Evolutionary conservation across 2,113 vertebrate species (phyloP).

Genomic region (Pogonocichla stellata): DNA sequence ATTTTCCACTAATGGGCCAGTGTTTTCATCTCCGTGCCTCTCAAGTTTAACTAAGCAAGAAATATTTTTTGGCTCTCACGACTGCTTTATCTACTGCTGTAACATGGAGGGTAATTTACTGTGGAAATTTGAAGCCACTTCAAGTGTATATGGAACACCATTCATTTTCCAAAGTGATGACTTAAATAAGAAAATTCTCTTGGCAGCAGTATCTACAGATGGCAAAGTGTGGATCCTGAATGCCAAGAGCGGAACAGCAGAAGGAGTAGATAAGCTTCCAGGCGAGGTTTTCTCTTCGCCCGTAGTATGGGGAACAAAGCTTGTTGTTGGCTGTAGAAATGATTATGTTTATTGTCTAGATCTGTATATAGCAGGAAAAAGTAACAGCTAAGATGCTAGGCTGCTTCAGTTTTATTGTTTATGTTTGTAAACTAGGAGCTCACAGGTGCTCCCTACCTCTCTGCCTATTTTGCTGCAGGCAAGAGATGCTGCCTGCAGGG

Average conservation of each 20-base stretch:
- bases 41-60: constrained; percentile 69
- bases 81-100: constrained; percentile 85
- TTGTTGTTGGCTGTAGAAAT: constrained; percentile 92
- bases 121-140: constrained; percentile 87
- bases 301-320: constrained; percentile 75
- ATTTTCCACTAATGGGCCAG: constrained; percentile 81
- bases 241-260: constrained; percentile 72
- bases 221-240: constrained; percentile 89
- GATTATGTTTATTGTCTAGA: constrained; percentile 91
- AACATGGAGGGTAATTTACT: constrained; percentile 76
- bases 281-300: constrained; percentile 95
- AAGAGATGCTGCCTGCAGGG: neutral
- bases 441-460: neutral
- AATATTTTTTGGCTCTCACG: constrained; percentile 91
- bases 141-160: constrained; percentile 87
- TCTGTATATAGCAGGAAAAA: constrained; percentile 7
- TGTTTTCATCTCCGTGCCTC: constrained; percentile 91
- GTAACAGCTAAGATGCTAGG: neutral
- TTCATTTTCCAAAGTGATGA: constrained; percentile 76
- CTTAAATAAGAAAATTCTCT: constrained; percentile 62
- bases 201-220: constrained; percentile 87
- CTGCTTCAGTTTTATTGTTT: neutral
- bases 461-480: neutral
- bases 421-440: neutral
- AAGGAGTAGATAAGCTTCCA: constrained; percentile 72